A percentile compares a stretch with the other conserved stretches of the same genome.
Evolutionary conservation across 2,797 vertebrate genomes (phyloP).

Genomic region (Leontopithecus rosalia): DNA sequence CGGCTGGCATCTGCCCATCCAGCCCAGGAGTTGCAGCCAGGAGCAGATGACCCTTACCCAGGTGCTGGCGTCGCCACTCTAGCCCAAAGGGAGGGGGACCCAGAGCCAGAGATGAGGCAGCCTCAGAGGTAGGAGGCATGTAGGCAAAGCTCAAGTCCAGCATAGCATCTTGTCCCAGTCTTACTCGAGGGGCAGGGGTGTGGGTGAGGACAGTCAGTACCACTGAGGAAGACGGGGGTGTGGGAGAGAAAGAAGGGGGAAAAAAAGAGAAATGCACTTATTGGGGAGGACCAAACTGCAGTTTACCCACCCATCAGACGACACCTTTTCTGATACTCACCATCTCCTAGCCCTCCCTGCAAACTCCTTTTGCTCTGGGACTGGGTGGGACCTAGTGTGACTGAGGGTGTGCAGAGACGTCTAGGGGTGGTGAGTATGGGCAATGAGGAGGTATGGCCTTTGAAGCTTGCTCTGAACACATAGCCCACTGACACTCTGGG

Average conservation of each 20-base stretch:
- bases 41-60: conserved; percentile 87
- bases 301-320: not conserved
- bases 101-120: conserved; percentile 69
- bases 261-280: conserved; percentile 25
- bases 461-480: not conserved
- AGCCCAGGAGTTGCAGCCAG: conserved; percentile 85
- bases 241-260: not conserved
- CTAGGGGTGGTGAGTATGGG: not conserved
- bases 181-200: conserved; percentile 79
- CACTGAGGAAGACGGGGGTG: conserved; percentile 76
- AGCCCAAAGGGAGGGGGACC: conserved; percentile 86
- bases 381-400: not conserved
- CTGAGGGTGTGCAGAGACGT: not conserved
- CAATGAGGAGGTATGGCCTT: not conserved
- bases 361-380: not conserved
- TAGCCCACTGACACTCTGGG: not conserved
- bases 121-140: conserved; percentile 51
- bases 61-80: conserved; percentile 93
- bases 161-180: conserved; percentile 84
- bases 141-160: conserved; percentile 90
- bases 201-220: conserved; percentile 88
- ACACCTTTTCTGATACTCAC: not conserved
- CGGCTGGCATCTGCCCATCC: conserved; percentile 76
- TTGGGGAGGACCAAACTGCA: not conserved
- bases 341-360: not conserved